phyloP scores from a whole-genome alignment of 2,797 vertebrate genomes.

The Myotis planiceps region DNA sequence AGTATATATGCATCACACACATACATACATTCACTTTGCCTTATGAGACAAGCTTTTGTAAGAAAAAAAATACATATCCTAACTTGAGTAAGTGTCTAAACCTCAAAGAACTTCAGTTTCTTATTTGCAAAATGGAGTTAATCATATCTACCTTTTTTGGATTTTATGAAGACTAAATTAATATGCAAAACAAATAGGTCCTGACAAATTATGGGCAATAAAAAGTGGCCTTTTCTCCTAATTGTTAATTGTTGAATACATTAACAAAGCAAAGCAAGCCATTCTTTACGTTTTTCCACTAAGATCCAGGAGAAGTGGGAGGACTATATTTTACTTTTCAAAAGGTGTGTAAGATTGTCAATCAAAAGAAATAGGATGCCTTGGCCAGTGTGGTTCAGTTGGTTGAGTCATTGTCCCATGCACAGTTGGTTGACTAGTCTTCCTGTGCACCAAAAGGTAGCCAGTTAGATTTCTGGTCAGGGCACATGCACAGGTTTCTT shows the following conservation, averaged over 20 bases:
- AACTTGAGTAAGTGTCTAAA: not conserved
- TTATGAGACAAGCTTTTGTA: not conserved
- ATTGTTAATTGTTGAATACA: constrained; percentile 11
- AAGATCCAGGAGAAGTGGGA: not conserved
- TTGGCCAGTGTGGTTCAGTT: not conserved
- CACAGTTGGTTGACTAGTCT: not conserved
- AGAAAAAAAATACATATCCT: not conserved
- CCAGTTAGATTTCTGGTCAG: not conserved
- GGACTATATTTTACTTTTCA: not conserved
- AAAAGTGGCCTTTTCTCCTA: not conserved
- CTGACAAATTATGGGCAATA: not conserved
- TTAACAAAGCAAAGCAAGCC: not conserved
- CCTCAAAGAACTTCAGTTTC: not conserved
- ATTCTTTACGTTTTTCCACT: not conserved
- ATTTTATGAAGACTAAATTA: constrained; percentile 43
- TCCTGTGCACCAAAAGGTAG: not conserved
- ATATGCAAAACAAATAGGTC: not conserved
- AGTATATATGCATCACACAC: not conserved
- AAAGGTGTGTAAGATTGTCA: not conserved
- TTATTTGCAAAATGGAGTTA: constrained; percentile 32
- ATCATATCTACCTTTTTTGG: not conserved
- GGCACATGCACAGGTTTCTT: not conserved
- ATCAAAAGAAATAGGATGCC: not conserved
- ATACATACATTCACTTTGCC: not conserved
- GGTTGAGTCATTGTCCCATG: not conserved